Base-by-base conservation (phyloP, 1,140 invertebrate genomes). In the Drosophila pectinifera region DNA sequence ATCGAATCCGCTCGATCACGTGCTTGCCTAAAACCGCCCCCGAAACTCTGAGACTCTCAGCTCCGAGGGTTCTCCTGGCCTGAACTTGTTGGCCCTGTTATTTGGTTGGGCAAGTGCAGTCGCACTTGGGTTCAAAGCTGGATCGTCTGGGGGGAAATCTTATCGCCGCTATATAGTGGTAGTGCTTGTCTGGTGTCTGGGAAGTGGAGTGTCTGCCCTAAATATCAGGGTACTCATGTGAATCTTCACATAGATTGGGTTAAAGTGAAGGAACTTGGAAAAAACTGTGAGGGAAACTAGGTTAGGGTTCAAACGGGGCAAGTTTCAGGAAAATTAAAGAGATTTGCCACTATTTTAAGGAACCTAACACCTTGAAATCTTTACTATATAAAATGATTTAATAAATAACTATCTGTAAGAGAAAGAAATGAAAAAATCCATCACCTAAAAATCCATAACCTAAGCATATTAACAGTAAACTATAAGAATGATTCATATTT, bases 121-220 rank as follows among this genome's bases (percentile, higher is more conserved):
- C 31, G 56, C 36, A 74, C 70, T 74, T 18, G 53, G n/a, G n/a
- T n/a, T n/a, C n/a, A n/a, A n/a, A n/a, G n/a, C n/a, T n/a, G n/a
- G 43, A 46, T 61, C 56, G 67, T 53, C 61, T 76, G 73, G 53
- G 34, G 22, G 22, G 24, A 55, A 36, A 39, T 69, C 68, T 72
- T 70, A 72, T 72, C 68, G 34, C 54, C 16, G 20, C 36, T 26
- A 62, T 28, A 41, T 36, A 16, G 7, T 42, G 16, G 24, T 51
- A 31, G 3, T 46, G 14, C 2, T 18, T 26, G 43, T 64, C 24
- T 63, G 38, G 59, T 59, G 34, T 62, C 28, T 24, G 55, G 45
- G 11, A 11, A 49, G 24, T 67, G 8, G 34, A 51, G 34, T 42
- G 43, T 65, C 45, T 64, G 64, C n/a, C 10, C 59, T 34, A 68